These are phyloP conservation scores for Dissostichus mawsoni DNA, from an alignment of 2,113 vertebrate species.

Conservation along the genomic window DNA sequence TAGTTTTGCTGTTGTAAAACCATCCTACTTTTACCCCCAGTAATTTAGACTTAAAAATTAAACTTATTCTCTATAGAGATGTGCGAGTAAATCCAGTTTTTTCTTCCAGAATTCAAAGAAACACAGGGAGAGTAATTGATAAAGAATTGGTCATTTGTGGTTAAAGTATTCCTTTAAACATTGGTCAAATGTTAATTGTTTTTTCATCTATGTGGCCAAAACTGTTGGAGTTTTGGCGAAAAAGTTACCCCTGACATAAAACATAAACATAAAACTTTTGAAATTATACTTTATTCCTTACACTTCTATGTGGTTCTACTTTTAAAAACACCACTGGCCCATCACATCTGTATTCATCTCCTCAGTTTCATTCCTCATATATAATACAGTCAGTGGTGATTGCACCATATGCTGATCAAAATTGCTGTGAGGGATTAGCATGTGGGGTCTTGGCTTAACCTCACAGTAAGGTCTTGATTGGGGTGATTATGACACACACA, in stretches of 20 bases:
- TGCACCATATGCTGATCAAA: constrained; percentile 68
- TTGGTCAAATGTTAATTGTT: background rate
- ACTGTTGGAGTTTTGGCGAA: background rate
- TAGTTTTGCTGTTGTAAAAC: no score
- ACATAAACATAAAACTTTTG: background rate
- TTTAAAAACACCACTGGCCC: background rate
- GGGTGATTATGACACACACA: constrained; percentile 66
- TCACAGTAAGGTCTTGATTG: constrained; percentile 68
- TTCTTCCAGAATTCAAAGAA: no score
- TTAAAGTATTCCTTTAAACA: no score
- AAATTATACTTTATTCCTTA: background rate
- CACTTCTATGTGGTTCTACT: background rate
- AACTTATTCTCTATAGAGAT: no score
- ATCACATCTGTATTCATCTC: background rate
- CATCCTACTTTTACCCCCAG: no score
- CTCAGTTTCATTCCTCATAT: background rate
- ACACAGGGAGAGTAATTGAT: no score
- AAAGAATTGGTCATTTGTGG: no score
- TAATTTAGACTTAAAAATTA: no score
- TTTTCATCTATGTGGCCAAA: no score
- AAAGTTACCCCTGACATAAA: background rate
- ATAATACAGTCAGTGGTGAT: constrained; percentile 10
- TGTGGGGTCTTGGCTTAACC: constrained; percentile 51
- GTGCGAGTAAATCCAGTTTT: no score
- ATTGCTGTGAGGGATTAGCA: constrained; percentile 60